phyloP scores from a whole-genome alignment of 1,140 invertebrate genomes.

The Cotesia vestalis region DNA sequence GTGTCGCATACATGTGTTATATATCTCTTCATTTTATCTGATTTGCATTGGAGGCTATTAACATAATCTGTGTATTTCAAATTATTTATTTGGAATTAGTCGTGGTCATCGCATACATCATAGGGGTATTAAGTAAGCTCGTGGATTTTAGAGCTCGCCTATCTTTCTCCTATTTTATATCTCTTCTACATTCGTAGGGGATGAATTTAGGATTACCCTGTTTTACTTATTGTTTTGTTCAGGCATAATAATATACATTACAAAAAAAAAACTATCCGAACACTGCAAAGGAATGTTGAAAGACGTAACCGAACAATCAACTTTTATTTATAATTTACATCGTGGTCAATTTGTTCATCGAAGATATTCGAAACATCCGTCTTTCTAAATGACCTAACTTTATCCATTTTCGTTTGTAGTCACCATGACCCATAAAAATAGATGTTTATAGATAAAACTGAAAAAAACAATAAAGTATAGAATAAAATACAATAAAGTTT shows the following conservation, averaged over 20 bases:
- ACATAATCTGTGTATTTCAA: slow-evolving; percentile 64
- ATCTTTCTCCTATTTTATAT: slow-evolving; percentile 46
- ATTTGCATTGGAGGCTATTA: slow-evolving; percentile 63
- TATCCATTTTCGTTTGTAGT: neutral
- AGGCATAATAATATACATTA: too few relatives aligned
- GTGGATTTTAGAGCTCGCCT: slow-evolving; percentile 63
- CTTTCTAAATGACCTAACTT: too few relatives aligned
- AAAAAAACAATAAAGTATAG: slow-evolving; percentile 10
- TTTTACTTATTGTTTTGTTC: neutral
- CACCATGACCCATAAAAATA: neutral
- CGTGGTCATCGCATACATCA: slow-evolving; percentile 59
- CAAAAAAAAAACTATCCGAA: too few relatives aligned
- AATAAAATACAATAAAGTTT: slow-evolving; percentile 6
- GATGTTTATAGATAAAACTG: neutral
- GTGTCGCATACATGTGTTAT: neutral
- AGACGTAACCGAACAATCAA: too few relatives aligned
- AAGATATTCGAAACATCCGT: too few relatives aligned
- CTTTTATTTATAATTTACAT: too few relatives aligned
- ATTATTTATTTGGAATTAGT: slow-evolving; percentile 68
- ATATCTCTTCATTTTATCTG: slow-evolving; percentile 39
- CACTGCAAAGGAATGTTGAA: too few relatives aligned
- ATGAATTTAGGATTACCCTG: neutral
- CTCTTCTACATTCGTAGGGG: slow-evolving; percentile 4
- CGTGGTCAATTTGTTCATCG: too few relatives aligned
- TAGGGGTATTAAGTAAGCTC: slow-evolving; percentile 65